Percentiles rank a stretch among this genome's conserved stretches.
Evolutionary conservation across 2,888 invertebrate species (phyloP).

Genomic region (Mimas tiliae): DNA sequence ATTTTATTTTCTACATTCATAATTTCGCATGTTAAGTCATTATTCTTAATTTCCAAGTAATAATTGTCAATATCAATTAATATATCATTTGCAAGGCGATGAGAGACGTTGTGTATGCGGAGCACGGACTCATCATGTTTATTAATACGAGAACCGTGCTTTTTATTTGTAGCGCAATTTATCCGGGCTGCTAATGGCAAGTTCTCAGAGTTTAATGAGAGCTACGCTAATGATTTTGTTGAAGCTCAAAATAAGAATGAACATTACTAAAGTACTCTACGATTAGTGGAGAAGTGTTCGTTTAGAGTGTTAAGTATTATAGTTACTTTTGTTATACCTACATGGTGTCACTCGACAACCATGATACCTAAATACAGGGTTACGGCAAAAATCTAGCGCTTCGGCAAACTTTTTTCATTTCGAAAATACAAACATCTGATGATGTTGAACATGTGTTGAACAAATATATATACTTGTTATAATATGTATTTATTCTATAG

Average conservation of each 20-base stretch:
- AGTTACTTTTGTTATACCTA: background rate
- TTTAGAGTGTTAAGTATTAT: background rate
- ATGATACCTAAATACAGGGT: background rate
- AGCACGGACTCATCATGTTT: constrained; percentile 67
- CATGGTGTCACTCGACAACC: background rate
- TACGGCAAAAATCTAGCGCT: too few relatives aligned
- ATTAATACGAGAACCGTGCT: constrained; percentile 63
- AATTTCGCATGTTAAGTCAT: constrained; percentile 41
- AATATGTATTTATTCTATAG: too few relatives aligned
- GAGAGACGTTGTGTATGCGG: constrained; percentile 49
- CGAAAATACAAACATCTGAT: too few relatives aligned
- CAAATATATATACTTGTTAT: too few relatives aligned
- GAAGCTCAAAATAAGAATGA: constrained; percentile 9
- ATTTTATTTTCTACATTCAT: too few relatives aligned
- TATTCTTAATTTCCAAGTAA: constrained; percentile 45
- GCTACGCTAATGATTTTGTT: constrained; percentile 48
- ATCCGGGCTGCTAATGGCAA: constrained; percentile 59
- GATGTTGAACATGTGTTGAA: too few relatives aligned
- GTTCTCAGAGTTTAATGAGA: constrained; percentile 57
- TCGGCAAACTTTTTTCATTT: too few relatives aligned
- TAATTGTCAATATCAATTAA: constrained; percentile 52
- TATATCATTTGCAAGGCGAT: constrained; percentile 51
- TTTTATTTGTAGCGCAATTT: constrained; percentile 58
- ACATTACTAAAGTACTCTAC: background rate
- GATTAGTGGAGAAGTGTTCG: background rate